phyloP scores from a whole-genome alignment of 2,888 invertebrate genomes.

The Hirtodrosophila cameraria region DNA sequence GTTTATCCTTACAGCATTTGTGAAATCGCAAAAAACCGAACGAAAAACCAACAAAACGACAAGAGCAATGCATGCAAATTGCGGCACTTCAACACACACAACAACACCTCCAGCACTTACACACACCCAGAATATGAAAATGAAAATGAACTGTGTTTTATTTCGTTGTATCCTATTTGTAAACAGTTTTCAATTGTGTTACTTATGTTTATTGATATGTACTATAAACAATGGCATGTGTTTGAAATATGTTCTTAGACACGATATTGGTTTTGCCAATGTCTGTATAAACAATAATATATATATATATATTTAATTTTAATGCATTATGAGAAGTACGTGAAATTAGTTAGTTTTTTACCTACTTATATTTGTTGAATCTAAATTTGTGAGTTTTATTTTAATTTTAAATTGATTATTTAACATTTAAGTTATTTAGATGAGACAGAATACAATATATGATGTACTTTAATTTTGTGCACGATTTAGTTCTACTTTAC shows the following conservation, averaged over 20 bases:
- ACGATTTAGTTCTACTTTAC: constrained; percentile 59
- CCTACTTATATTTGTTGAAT: constrained; percentile 61
- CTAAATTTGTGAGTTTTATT: constrained; percentile 66
- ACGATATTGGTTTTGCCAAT: constrained; percentile 18
- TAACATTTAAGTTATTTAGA: constrained; percentile 39
- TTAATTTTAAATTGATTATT: constrained; percentile 42
- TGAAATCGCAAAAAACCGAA: constrained; percentile 60
- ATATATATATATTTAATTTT: constrained; percentile 10
- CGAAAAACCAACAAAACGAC: constrained; percentile 49
- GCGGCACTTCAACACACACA: constrained; percentile 36
- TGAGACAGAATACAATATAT: constrained; percentile 13
- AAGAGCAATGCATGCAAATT: constrained; percentile 70
- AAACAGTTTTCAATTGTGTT: background rate
- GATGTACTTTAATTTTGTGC: constrained; percentile 31
- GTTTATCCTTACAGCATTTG: constrained; percentile 69
- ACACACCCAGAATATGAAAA: constrained; percentile 26
- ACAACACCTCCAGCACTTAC: constrained; percentile 33
- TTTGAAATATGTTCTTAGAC: constrained; percentile 12
- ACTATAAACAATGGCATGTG: constrained; percentile 18
- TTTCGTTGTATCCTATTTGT: constrained; percentile 21
- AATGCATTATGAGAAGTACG: constrained; percentile 31
- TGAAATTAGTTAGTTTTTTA: constrained; percentile 54
- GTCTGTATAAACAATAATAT: constrained; percentile 20
- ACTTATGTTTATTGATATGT: constrained; percentile 11
- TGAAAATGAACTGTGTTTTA: no score